Evolutionary conservation across 2,888 invertebrate genomes (phyloP).

Genomic region (Gandaritis pyraliata): DNA sequence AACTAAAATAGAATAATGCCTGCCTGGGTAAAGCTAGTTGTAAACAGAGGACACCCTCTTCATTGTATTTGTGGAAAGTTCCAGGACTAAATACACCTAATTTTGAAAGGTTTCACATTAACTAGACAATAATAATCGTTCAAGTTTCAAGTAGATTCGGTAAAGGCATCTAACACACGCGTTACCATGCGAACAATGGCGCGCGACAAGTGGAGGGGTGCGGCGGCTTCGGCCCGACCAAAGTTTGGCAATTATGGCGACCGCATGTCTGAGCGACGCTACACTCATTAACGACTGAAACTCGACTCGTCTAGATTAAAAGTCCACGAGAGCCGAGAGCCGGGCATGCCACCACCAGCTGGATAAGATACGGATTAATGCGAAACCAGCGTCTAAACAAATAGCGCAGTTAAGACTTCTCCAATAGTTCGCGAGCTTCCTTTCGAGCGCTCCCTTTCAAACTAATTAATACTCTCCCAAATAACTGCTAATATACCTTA

Average conservation of each 20-base stretch:
- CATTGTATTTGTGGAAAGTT: constrained; percentile 32
- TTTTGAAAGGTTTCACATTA: constrained; percentile 41
- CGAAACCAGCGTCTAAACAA: constrained; percentile 52
- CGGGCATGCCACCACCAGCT: constrained; percentile 47
- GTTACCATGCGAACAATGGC: constrained; percentile 78
- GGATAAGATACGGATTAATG: constrained; percentile 60
- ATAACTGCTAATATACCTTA: constrained; percentile 25
- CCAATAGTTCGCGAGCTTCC: constrained; percentile 50
- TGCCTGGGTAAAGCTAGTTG: constrained; percentile 20
- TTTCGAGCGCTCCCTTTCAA: constrained; percentile 44
- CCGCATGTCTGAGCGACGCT: constrained; percentile 83
- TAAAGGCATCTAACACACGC: constrained; percentile 68
- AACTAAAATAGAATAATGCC: neutral
- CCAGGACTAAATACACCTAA: constrained; percentile 40
- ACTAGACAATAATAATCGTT: constrained; percentile 46
- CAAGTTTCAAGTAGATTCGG: constrained; percentile 56
- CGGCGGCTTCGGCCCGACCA: constrained; percentile 67
- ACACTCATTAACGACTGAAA: constrained; percentile 80
- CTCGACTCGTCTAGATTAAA: constrained; percentile 80
- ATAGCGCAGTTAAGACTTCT: constrained; percentile 54
- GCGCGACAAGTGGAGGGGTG: constrained; percentile 71
- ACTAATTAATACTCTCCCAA: constrained; percentile 46
- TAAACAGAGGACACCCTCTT: constrained; percentile 22
- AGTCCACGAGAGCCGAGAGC: constrained; percentile 63
- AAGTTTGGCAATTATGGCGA: constrained; percentile 84